These are phyloP conservation scores for Drosophila mojavensis DNA, from an alignment of 1,140 invertebrate species.

Conservation along the genomic window DNA sequence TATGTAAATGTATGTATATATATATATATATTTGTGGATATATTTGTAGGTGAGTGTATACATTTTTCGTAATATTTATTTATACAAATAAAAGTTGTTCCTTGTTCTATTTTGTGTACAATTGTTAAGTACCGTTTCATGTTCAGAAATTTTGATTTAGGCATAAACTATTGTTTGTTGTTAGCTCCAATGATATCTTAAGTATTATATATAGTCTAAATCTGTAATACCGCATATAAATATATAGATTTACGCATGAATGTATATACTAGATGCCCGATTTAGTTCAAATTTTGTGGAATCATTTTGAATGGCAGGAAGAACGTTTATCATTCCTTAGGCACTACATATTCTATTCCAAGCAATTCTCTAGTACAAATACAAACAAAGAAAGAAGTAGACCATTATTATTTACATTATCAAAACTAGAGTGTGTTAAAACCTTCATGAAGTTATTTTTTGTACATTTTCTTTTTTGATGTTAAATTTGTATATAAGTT, in stretches of 20 bases:
- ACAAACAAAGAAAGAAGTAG: slow-evolving; percentile 3
- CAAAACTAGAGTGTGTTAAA: slow-evolving; percentile 1
- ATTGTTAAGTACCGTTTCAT: slow-evolving; percentile 21
- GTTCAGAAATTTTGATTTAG: slow-evolving; percentile 7
- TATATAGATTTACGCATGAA: slow-evolving; percentile 10
- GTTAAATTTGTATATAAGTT: slow-evolving; percentile 27
- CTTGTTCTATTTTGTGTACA: slow-evolving; percentile 18
- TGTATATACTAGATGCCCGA: slow-evolving; percentile 22
- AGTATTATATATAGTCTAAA: neutral
- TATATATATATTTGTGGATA: neutral
- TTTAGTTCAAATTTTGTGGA: slow-evolving; percentile 11
- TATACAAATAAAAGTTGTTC: slow-evolving; percentile 5
- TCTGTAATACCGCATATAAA: neutral
- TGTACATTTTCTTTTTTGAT: slow-evolving; percentile 5
- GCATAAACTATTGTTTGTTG: no score
- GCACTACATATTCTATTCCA: slow-evolving; percentile 42
- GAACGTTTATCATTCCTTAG: slow-evolving; percentile 39
- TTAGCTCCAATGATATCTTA: neutral
- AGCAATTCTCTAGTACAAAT: slow-evolving; percentile 10
- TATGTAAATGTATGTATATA: neutral
- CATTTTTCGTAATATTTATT: slow-evolving; percentile 10
- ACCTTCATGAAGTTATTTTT: slow-evolving; percentile 3
- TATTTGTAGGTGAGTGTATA: slow-evolving; percentile 5
- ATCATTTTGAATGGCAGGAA: slow-evolving; percentile 37
- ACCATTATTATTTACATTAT: neutral